phyloP scores from a whole-genome alignment of 2,797 vertebrate species.

The Pseudochirops corinnae region DNA sequence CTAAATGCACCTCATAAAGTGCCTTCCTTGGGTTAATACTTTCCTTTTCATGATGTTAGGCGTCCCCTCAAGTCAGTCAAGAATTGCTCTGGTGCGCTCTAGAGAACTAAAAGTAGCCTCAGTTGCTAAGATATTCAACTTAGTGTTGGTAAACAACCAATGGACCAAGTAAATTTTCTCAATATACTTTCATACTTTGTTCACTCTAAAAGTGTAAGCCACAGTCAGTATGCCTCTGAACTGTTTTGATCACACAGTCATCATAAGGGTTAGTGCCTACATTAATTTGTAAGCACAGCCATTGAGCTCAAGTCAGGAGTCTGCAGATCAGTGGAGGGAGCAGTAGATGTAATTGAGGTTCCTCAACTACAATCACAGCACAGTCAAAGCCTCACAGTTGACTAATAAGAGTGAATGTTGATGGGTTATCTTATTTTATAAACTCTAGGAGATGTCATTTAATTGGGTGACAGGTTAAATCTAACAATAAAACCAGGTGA shows the following conservation, averaged over 20 bases:
- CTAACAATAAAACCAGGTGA: not conserved
- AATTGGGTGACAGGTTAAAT: not conserved
- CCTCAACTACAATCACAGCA: not conserved
- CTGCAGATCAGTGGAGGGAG: not conserved
- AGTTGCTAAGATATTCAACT: not conserved
- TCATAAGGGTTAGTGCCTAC: not conserved
- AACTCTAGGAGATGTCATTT: not conserved
- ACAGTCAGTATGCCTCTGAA: not conserved
- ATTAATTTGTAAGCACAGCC: not conserved
- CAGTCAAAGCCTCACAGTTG: not conserved
- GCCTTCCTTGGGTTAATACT: constrained; percentile 6
- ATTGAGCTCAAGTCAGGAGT: not conserved
- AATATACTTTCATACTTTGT: constrained; percentile 39
- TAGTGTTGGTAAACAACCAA: not conserved
- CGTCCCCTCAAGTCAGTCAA: not conserved
- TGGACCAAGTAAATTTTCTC: not conserved
- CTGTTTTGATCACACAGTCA: not conserved
- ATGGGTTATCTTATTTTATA: not conserved
- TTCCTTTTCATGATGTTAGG: not conserved
- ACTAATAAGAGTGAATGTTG: not conserved
- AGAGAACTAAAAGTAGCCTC: not conserved
- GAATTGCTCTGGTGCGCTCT: not conserved
- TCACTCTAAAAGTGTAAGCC: not conserved
- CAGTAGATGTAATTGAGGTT: not conserved
- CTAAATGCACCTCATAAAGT: constrained; percentile 7